Evolutionary conservation across 2,797 vertebrate genomes (phyloP), one percentile per base, ranked within the genome.

Genomic region (Siniperca obscura): DNA sequence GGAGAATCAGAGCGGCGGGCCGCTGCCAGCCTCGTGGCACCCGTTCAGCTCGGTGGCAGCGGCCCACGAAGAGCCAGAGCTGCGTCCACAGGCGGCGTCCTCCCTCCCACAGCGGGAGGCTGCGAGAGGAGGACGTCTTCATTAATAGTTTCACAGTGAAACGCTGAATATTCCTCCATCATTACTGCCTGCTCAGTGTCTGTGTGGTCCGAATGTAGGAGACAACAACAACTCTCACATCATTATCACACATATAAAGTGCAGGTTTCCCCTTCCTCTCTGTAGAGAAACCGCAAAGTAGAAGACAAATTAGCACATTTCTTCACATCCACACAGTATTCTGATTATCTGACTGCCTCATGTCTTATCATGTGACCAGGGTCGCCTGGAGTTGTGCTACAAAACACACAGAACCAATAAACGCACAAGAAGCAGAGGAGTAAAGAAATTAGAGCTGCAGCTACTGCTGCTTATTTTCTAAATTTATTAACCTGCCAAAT

Each of bases 11-110:
- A 90, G 90, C 71, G 62, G 36, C 73, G 76, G 81, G 82, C 78
- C 56, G 64, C 78, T 90, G 88, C 90, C 92, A 94, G 76, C 42
- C n/a, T 66, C 55, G 22, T 89, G 84, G 85, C 85, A 73, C 9
- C 36, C 9, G 22, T 73, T 90, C 87, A 85, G 82, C 85, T 78
- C 52, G 0, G 68, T 83, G 88, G 85, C 83, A 81, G 16, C 59
- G 40, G 56, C 74, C 83, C 86, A 84, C 11, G 12, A 83, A 79
- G 76, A 81, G 48, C 38, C n/a, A 21, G 42, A 60, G 55, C 48
- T 9, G 38, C 13, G 22, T 75, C 79, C 81, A 64, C 59, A 36
- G 65, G 69, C 46, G 9, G 48, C 25, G 0, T 30, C 56, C 38
- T 2, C 13, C 30, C 44, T 2, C 25, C 61, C 17, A 5, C 40